A percentile compares a stretch with the other conserved stretches of the same genome.
phyloP scores from a whole-genome alignment of 2,113 vertebrate genomes.

The Tyrannus savana region DNA sequence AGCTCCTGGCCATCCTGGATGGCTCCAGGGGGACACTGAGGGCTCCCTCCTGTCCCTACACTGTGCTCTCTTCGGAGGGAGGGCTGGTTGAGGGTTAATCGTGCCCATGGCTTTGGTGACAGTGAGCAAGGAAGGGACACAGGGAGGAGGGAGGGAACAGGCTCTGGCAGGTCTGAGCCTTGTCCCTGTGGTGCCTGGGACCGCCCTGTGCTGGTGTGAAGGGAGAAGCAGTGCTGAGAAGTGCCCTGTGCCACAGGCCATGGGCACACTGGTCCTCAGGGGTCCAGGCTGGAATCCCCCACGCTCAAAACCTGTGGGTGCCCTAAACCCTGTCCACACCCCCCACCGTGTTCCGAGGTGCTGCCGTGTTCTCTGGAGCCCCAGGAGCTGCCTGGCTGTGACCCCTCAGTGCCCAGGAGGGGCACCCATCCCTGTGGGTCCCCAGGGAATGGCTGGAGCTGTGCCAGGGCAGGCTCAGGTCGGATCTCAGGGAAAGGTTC shows the following conservation, averaged over 20 bases:
- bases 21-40: neutral
- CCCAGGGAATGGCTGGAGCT: neutral
- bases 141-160: neutral
- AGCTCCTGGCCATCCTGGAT: accelerated
- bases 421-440: neutral
- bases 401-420: neutral
- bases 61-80: accelerated
- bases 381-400: accelerated
- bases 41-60: neutral
- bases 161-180: neutral
- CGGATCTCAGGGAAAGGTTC: neutral
- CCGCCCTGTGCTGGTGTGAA: neutral
- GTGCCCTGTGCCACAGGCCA: neutral
- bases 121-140: neutral
- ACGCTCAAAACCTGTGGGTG: accelerated
- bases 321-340: neutral
- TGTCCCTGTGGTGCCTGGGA: neutral
- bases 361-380: accelerated
- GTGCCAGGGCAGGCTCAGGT: too few relatives aligned
- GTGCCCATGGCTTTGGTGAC: accelerated
- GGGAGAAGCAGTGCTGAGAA: neutral
- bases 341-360: too few relatives aligned
- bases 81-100: neutral
- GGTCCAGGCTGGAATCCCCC: neutral
- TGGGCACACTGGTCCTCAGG: too few relatives aligned